Evolutionary conservation across 2,113 vertebrate genomes (phyloP).

Genomic region (Perccottus glenii): DNA sequence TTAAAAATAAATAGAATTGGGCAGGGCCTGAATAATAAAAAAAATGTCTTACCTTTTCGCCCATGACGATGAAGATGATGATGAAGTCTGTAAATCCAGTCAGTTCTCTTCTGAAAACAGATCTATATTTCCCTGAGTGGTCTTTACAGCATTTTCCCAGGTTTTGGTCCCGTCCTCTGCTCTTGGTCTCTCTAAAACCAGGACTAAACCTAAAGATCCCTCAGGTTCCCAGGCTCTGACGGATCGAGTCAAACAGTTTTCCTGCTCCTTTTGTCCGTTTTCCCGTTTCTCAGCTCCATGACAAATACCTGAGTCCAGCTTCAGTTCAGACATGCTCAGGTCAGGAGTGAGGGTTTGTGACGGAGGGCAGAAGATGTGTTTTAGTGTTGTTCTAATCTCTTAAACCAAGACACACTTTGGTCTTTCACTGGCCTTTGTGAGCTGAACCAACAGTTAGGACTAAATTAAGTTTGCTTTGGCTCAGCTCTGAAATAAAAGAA

Average conservation of each 20-base stretch:
- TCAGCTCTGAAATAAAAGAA: too few relatives aligned
- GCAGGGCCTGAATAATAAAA: too few relatives aligned
- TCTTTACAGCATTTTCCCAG: conserved; percentile 60
- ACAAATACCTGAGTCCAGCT: conserved; percentile 76
- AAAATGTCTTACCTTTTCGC: too few relatives aligned
- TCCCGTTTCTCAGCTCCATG: conserved; percentile 65
- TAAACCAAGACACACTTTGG: too few relatives aligned
- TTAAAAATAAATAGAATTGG: too few relatives aligned
- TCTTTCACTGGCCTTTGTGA: too few relatives aligned
- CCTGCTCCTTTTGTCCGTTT: conserved; percentile 29
- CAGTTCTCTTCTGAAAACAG: conserved; percentile 1
- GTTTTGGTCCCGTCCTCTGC: not conserved
- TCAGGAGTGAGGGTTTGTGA: too few relatives aligned
- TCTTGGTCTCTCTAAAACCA: conserved; percentile 1
- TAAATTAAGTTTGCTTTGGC: too few relatives aligned
- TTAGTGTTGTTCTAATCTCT: too few relatives aligned
- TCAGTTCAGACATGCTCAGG: conserved; percentile 13
- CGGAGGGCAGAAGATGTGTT: too few relatives aligned
- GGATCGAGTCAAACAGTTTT: conserved; percentile 26
- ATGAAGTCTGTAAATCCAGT: not conserved
- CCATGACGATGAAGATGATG: too few relatives aligned
- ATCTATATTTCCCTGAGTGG: conserved; percentile 21
- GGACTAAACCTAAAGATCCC: conserved; percentile 32
- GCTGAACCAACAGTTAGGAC: too few relatives aligned
- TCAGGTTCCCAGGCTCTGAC: conserved; percentile 54